Percentiles rank a stretch among this genome's conserved stretches.
Evolutionary conservation across 2,888 invertebrate species (phyloP).

Genomic region (Nasonovia ribisnigri): DNA sequence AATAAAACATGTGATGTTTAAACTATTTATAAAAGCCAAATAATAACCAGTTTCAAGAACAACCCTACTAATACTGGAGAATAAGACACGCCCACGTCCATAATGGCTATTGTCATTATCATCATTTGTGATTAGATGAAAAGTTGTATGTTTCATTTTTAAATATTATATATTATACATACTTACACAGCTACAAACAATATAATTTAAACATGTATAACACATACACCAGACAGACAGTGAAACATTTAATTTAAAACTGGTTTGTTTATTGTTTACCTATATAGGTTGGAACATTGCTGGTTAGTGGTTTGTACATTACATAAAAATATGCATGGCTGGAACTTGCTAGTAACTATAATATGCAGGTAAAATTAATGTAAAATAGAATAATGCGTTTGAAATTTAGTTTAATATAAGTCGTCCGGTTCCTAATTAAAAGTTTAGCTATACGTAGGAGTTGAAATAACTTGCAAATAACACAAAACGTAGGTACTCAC

Average conservation of each 20-base stretch:
- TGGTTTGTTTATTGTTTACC: slow-evolving; percentile 44
- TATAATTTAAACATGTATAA: background rate
- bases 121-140: slow-evolving; percentile 39
- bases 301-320: background rate
- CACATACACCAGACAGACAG: background rate
- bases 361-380: background rate
- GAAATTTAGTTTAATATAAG: background rate
- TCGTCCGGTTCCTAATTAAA: background rate
- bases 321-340: too few relatives aligned
- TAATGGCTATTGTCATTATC: slow-evolving; percentile 58
- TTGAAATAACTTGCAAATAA: background rate
- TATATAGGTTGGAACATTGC: background rate
- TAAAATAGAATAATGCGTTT: background rate
- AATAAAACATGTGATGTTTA: slow-evolving; percentile 5
- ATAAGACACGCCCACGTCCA: slow-evolving; percentile 21
- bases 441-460: background rate
- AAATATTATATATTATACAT: background rate
- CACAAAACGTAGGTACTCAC: background rate
- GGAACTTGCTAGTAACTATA: background rate
- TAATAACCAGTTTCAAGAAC: slow-evolving; percentile 52
- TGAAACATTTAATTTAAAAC: slow-evolving; percentile 55
- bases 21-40: slow-evolving; percentile 58
- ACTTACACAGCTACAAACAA: background rate
- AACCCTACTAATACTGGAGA: slow-evolving; percentile 31
- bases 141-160: slow-evolving; percentile 36